Evolutionary conservation across 2,888 invertebrate species (phyloP).

Genomic region (Sycophila texana): DNA sequence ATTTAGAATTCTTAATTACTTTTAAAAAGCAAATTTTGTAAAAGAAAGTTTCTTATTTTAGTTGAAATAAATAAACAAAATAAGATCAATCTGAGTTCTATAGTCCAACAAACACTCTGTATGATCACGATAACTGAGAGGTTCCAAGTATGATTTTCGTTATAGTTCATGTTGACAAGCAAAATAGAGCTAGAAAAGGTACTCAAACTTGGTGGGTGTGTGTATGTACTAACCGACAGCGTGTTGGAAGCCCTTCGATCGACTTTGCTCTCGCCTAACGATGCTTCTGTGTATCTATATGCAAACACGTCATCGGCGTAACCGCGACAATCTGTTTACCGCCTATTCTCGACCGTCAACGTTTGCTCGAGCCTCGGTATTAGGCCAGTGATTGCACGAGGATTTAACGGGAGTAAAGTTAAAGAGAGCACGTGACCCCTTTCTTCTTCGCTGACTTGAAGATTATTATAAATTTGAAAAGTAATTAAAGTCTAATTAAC

Average conservation of each 20-base stretch:
- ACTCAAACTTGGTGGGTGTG: not conserved
- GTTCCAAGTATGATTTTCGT: too few relatives aligned
- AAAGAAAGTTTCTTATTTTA: too few relatives aligned
- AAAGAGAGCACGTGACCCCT: too few relatives aligned
- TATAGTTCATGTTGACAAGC: too few relatives aligned
- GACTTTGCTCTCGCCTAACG: constrained; percentile 14
- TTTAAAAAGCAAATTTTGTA: too few relatives aligned
- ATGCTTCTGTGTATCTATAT: constrained; percentile 18
- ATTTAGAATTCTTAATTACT: too few relatives aligned
- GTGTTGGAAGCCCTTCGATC: not conserved
- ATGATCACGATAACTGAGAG: not conserved
- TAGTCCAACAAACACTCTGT: not conserved
- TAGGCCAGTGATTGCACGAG: constrained; percentile 26
- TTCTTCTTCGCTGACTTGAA: too few relatives aligned
- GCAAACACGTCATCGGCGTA: constrained; percentile 36
- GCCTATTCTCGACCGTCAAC: not conserved
- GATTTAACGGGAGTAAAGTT: constrained; percentile 5
- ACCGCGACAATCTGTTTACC: constrained; percentile 39
- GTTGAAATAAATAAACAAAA: too few relatives aligned
- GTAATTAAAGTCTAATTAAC: too few relatives aligned
- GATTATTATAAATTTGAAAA: too few relatives aligned
- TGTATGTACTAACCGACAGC: not conserved
- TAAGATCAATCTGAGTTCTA: too few relatives aligned
- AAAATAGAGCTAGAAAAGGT: not conserved
- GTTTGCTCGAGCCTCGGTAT: constrained; percentile 4